Percentiles rank a stretch among this genome's conserved stretches.
Evolutionary conservation across 2,888 invertebrate genomes (phyloP).

Genomic region (Maniola hyperantus): DNA sequence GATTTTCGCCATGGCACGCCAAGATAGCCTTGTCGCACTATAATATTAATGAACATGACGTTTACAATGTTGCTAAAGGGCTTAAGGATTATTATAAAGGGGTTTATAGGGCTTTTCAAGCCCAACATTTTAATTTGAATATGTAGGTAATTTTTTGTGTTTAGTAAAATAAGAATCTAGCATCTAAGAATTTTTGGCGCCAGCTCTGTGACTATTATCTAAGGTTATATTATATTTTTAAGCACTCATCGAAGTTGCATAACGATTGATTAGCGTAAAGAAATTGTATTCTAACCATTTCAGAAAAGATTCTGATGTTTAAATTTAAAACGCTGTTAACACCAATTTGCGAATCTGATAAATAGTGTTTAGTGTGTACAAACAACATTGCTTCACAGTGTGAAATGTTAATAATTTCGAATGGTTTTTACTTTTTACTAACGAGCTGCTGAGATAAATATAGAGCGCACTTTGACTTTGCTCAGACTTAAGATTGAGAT

Average conservation of each 20-base stretch:
- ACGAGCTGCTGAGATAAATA: too few species aligned
- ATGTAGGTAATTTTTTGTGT: too few species aligned
- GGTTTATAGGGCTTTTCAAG: too few species aligned
- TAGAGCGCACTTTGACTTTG: too few species aligned
- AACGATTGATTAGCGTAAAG: slow-evolving; percentile 14
- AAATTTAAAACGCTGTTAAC: slow-evolving; percentile 6
- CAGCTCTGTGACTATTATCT: not conserved
- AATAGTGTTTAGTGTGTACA: not conserved
- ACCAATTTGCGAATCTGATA: slow-evolving; percentile 9
- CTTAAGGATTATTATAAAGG: too few species aligned
- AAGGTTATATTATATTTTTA: not conserved
- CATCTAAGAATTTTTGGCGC: not conserved
- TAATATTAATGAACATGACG: too few species aligned
- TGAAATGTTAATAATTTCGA: slow-evolving; percentile 4
- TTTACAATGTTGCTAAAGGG: too few species aligned
- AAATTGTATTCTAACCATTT: slow-evolving; percentile 5
- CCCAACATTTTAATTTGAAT: too few species aligned
- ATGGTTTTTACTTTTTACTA: not conserved
- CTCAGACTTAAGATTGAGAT: too few species aligned
- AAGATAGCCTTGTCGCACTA: too few species aligned
- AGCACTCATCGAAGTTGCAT: not conserved
- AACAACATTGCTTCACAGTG: slow-evolving; percentile 6
- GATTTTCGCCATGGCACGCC: too few species aligned
- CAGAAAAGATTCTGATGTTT: not conserved
- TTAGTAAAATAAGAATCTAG: too few species aligned